Evolutionary conservation across 2,113 vertebrate genomes (phyloP).

Genomic region (Erinaceus europaeus): DNA sequence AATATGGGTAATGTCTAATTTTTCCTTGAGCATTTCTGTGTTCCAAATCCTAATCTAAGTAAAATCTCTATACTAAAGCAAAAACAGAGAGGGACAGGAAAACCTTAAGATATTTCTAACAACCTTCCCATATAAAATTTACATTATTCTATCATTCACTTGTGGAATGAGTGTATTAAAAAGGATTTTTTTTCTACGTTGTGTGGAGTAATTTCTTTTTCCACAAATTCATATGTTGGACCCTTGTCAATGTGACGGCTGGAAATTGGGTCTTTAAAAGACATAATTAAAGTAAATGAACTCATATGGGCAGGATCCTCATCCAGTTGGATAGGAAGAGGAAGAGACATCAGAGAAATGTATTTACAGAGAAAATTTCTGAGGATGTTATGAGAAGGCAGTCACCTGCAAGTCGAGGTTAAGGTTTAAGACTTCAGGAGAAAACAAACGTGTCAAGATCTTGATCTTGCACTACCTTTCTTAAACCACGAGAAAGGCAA

Average conservation of each 20-base stretch:
- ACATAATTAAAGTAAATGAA: background rate
- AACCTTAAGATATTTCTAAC: background rate
- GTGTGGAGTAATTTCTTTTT: background rate
- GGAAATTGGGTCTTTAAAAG: background rate
- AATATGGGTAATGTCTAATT: background rate
- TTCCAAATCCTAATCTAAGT: slow-evolving; percentile 20
- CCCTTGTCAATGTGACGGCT: background rate
- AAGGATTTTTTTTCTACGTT: background rate
- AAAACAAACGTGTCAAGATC: background rate
- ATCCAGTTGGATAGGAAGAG: background rate
- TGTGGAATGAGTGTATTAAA: background rate
- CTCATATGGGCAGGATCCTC: background rate
- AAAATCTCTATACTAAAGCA: background rate
- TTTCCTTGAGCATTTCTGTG: slow-evolving; percentile 1
- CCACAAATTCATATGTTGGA: background rate
- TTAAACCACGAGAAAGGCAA: background rate
- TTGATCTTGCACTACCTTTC: background rate
- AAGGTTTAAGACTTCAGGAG: background rate
- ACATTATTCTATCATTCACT: background rate
- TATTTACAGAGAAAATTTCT: background rate
- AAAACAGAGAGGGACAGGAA: background rate
- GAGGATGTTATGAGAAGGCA: background rate
- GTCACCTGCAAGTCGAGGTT: background rate
- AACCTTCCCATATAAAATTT: background rate
- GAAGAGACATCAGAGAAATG: background rate